phyloP scores from a whole-genome alignment of 2,113 vertebrate genomes.

The Epinephelus cyanopodus region DNA sequence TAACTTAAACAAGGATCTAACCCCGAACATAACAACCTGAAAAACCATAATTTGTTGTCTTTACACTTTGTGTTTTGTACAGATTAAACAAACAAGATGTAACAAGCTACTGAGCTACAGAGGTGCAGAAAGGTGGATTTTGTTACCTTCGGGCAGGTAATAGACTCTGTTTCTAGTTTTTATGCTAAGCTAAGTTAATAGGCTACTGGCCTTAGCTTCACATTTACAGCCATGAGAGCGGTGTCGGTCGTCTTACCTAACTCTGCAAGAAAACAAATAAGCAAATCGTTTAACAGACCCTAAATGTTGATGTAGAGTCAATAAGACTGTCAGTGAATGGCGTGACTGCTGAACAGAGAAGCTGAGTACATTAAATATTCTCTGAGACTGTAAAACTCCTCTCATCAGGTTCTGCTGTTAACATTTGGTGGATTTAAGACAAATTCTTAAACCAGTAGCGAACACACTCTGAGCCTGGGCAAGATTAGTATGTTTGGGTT shows the following conservation, averaged over 20 bases:
- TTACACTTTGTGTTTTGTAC: too few relatives aligned
- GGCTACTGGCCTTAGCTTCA: not conserved
- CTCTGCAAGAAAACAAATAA: not conserved
- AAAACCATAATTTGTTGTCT: too few relatives aligned
- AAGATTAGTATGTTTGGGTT: constrained; percentile 34
- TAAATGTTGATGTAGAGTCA: not conserved
- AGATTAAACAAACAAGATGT: too few relatives aligned
- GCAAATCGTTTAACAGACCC: not conserved
- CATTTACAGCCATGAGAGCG: not conserved
- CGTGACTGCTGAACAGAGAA: not conserved
- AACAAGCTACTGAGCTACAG: too few relatives aligned
- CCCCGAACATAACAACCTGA: too few relatives aligned
- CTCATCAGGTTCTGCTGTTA: not conserved
- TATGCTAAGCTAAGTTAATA: too few relatives aligned
- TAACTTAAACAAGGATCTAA: too few relatives aligned
- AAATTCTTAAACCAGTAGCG: constrained; percentile 31
- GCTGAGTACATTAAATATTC: not conserved
- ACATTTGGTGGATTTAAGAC: constrained; percentile 32
- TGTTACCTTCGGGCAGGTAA: too few relatives aligned
- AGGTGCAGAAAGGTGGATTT: too few relatives aligned
- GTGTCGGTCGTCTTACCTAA: not conserved
- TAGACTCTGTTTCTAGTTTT: too few relatives aligned
- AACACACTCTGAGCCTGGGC: constrained; percentile 26
- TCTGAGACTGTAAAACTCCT: not conserved
- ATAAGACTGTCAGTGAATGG: not conserved